These are phyloP conservation scores for Anabacerthia variegaticeps DNA, from an alignment of 2,797 vertebrate species.

Conservation along the genomic window DNA sequence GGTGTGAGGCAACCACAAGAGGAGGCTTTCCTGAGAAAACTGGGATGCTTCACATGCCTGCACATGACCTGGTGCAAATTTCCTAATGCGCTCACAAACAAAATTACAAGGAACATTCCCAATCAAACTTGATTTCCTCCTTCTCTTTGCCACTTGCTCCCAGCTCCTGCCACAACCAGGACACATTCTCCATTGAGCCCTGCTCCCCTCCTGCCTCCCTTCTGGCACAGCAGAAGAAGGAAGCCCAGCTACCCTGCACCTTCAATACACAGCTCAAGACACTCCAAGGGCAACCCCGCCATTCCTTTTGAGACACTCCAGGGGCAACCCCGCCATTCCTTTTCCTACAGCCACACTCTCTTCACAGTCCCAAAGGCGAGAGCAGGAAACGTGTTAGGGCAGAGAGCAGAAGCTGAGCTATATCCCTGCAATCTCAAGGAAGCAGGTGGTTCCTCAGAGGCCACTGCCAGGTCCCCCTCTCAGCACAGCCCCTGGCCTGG, in stretches of 20 bases:
- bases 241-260: not conserved
- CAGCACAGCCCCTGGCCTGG: not conserved
- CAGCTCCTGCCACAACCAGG: not conserved
- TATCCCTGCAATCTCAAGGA: conserved; percentile 37
- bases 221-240: not conserved
- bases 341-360: not conserved
- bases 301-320: not conserved
- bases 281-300: not conserved
- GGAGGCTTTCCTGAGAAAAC: not conserved
- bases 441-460: conserved; percentile 49
- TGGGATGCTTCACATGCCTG: not conserved
- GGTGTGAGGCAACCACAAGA: not conserved
- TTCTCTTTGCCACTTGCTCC: not conserved
- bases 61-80: not conserved
- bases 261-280: rapidly evolving
- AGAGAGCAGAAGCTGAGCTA: not conserved
- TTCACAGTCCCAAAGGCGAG: not conserved
- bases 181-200: not conserved
- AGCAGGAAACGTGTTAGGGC: conserved; percentile 11
- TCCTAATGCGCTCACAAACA: not conserved
- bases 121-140: not conserved
- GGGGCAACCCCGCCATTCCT: not conserved
- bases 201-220: not conserved
- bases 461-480: not conserved
- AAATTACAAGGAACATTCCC: not conserved